A percentile compares a stretch with the other conserved stretches of the same genome.
phyloP scores from a whole-genome alignment of 2,888 invertebrate genomes.

The Spisula subtruncata region DNA sequence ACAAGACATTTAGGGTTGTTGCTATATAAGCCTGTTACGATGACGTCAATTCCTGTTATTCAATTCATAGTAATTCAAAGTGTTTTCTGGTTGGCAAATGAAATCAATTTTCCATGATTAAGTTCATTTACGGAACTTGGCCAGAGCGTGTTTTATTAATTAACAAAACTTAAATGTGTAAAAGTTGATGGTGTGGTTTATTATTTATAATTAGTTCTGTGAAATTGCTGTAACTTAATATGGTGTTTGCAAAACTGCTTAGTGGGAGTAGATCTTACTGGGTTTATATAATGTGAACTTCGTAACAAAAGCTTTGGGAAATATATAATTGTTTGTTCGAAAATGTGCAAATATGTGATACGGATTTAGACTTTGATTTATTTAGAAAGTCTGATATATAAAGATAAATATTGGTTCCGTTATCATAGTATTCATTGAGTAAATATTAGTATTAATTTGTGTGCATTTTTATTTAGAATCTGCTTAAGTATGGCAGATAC shows the following conservation, averaged over 20 bases:
- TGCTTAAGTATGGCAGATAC: neutral
- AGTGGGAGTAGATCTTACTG: neutral
- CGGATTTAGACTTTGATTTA: neutral
- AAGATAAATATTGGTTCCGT: neutral
- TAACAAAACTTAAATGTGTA: neutral
- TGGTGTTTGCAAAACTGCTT: neutral
- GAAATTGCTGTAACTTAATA: neutral
- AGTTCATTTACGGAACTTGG: neutral
- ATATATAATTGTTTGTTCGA: neutral
- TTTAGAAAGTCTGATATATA: neutral
- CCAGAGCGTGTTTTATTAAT: neutral
- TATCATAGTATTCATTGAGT: neutral
- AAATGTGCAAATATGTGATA: slow-evolving; percentile 3
- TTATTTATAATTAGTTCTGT: neutral
- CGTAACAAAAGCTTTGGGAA: neutral
- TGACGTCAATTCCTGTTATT: neutral
- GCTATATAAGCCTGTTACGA: neutral
- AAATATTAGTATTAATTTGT: slow-evolving; percentile 25
- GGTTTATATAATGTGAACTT: neutral
- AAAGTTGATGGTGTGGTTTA: neutral
- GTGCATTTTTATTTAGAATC: neutral
- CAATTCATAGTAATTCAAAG: too few relatives aligned
- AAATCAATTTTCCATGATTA: neutral
- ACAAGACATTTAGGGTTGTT: neutral
- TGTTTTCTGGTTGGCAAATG: neutral